phyloP scores from a whole-genome alignment of 2,113 vertebrate genomes.

The Ictidomys tridecemlineatus region DNA sequence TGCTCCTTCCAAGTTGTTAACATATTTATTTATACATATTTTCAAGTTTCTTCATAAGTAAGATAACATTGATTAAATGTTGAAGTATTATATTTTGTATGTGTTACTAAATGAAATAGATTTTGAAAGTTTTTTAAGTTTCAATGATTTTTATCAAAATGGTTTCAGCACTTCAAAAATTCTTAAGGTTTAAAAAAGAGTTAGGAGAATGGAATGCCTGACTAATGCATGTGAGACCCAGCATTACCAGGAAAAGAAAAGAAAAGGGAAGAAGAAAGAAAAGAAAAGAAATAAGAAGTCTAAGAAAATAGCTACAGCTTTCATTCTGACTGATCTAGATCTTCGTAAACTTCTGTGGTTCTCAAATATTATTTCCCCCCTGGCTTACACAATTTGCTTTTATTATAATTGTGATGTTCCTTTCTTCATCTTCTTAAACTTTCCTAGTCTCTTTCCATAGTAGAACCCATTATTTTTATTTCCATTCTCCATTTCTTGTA shows the following conservation, averaged over 20 bases:
- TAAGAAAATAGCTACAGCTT: background rate
- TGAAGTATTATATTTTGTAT: background rate
- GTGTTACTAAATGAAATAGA: background rate
- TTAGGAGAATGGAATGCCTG: background rate
- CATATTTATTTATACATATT: background rate
- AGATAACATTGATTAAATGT: background rate
- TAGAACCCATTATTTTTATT: background rate
- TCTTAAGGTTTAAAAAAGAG: background rate
- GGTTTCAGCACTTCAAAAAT: background rate
- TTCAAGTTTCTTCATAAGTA: background rate
- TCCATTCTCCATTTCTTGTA: background rate
- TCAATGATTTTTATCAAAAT: constrained; percentile 11
- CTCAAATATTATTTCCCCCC: background rate
- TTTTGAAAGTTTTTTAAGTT: background rate
- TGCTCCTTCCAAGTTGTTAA: background rate
- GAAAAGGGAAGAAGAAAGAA: too few relatives aligned
- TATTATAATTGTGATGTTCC: background rate
- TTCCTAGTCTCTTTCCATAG: background rate
- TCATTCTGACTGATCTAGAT: background rate
- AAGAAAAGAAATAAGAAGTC: too few relatives aligned
- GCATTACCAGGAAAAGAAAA: background rate
- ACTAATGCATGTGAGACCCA: background rate
- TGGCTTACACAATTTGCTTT: background rate
- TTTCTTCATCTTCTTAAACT: background rate
- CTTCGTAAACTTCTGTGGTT: background rate